A percentile compares a stretch with the other conserved stretches of the same genome.
Conservation (phyloP, 1,140 invertebrate genomes). For the Drosophila willistoni region DNA sequence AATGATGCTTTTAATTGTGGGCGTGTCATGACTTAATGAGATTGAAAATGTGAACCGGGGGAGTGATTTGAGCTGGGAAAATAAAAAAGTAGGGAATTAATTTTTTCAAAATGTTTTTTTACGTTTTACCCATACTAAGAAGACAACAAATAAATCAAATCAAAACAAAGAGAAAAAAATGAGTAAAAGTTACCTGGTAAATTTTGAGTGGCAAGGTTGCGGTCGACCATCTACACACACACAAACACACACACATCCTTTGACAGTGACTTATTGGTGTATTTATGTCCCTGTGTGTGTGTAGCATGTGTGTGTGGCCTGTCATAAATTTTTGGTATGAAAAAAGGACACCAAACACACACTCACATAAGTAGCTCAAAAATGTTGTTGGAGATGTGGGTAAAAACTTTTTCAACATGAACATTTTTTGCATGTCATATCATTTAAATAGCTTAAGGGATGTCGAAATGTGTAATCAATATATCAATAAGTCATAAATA, state of each 20-base stretch:
- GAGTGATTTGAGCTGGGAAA: slow-evolving; percentile 39
- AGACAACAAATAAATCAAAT: slow-evolving; percentile 45
- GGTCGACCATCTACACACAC: slow-evolving; percentile 28
- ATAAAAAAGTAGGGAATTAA: slow-evolving; percentile 44
- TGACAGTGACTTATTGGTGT: slow-evolving; percentile 72
- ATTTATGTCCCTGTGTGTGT: slow-evolving; percentile 49
- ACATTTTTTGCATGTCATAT: background rate
- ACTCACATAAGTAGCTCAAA: slow-evolving; percentile 24
- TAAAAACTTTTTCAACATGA: background rate
- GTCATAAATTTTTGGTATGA: slow-evolving; percentile 50
- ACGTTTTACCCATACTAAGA: background rate
- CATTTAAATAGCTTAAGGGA: background rate
- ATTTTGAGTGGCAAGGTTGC: slow-evolving; percentile 42
- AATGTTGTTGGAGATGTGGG: slow-evolving; percentile 18
- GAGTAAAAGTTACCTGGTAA: slow-evolving; percentile 64
- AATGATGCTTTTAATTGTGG: slow-evolving; percentile 59
- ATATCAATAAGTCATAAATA: background rate
- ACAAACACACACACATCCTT: slow-evolving; percentile 33
- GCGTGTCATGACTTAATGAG: slow-evolving; percentile 64
- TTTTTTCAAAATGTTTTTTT: slow-evolving; percentile 11
- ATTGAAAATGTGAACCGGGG: slow-evolving; percentile 42
- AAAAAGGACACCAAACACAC: slow-evolving; percentile 20
- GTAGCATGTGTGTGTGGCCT: slow-evolving; percentile 19
- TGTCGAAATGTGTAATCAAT: background rate
- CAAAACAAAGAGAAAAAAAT: slow-evolving; percentile 31